These are phyloP conservation scores for Gallinago solitaria DNA, from an alignment of 2,797 vertebrate species.

Conservation along the genomic window DNA sequence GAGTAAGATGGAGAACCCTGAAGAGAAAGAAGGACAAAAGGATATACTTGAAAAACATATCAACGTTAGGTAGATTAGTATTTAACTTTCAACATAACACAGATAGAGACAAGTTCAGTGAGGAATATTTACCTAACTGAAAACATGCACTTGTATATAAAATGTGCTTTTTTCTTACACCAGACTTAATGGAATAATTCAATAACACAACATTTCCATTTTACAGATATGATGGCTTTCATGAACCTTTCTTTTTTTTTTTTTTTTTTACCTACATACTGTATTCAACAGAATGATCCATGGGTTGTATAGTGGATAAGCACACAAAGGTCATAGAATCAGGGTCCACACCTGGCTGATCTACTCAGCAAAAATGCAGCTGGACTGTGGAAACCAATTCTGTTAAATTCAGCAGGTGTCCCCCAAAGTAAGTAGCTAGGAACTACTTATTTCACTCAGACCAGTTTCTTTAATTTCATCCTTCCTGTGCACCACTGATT, in stretches of 20 bases:
- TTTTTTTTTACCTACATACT: neutral
- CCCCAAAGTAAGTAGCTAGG: neutral
- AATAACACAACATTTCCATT: neutral
- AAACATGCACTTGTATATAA: neutral
- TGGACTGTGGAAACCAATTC: conserved; percentile 3
- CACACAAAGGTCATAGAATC: conserved; percentile 11
- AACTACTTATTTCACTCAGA: neutral
- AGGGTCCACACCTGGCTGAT: conserved; percentile 7
- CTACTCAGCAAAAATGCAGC: conserved; percentile 23
- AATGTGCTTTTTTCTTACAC: neutral
- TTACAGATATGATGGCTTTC: neutral
- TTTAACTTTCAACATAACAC: neutral
- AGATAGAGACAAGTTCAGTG: neutral
- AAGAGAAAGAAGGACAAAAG: neutral
- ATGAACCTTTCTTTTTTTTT: neutral
- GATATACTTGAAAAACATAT: neutral
- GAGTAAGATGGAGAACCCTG: neutral
- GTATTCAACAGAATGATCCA: neutral
- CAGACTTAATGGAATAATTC: neutral
- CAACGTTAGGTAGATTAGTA: neutral
- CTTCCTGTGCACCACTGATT: neutral
- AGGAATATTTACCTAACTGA: neutral
- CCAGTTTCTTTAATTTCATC: conserved; percentile 9
- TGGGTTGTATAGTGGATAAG: neutral
- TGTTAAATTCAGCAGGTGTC: neutral